Evolutionary conservation across 2,113 vertebrate species (phyloP).

Genomic region (Ictalurus furcatus): DNA sequence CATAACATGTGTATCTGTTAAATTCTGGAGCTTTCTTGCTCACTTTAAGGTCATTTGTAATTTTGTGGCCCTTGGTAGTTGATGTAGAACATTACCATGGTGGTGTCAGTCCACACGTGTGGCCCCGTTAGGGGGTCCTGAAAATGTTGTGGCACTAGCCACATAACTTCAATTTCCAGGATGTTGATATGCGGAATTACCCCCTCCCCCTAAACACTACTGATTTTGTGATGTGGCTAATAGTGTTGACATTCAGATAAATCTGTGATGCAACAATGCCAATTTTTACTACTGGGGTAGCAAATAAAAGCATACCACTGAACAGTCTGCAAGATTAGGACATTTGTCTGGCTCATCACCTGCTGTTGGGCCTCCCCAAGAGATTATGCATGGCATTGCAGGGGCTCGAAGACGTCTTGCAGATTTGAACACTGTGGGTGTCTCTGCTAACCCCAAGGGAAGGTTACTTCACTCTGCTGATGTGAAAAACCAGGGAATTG

Average conservation of each 20-base stretch:
- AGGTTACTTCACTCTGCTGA: not conserved
- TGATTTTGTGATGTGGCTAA: not conserved
- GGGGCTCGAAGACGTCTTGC: not conserved
- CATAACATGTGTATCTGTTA: not conserved
- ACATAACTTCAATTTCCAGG: not conserved
- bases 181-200: not conserved
- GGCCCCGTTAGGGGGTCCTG: not conserved
- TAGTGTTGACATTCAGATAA: not conserved
- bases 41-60: not conserved
- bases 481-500: not conserved
- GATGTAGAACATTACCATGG: not conserved
- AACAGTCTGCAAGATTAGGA: not conserved
- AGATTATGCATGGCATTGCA: not conserved
- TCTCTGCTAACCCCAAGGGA: not conserved
- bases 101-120: not conserved
- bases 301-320: not conserved
- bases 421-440: not conserved
- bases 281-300: not conserved
- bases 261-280: not conserved
- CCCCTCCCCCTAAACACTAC: not conserved
- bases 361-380: not conserved
- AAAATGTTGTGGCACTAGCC: not conserved
- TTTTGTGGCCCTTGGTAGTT: not conserved
- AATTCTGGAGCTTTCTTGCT: not conserved
- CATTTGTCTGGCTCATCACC: not conserved